Evolutionary conservation across 2,888 invertebrate genomes (phyloP).

Genomic region (Hypolimnas misippus): DNA sequence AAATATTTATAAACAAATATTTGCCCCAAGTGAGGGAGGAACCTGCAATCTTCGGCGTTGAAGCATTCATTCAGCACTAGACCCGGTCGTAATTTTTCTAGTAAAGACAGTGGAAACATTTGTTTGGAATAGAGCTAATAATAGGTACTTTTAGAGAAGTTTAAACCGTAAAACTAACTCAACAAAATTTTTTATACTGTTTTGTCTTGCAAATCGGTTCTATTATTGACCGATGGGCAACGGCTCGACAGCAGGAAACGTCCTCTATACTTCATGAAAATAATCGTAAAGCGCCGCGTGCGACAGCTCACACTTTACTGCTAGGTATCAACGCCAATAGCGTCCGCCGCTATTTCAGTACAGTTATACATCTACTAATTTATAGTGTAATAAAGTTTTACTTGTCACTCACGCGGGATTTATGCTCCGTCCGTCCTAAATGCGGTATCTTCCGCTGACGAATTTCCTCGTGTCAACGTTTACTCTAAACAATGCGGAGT

Average conservation of each 20-base stretch:
- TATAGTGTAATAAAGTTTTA: slow-evolving; percentile 80
- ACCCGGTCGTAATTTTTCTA: too few species aligned
- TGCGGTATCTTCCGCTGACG: slow-evolving; percentile 81
- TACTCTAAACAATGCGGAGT: slow-evolving; percentile 64
- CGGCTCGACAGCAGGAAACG: slow-evolving; percentile 25
- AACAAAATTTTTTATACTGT: not conserved
- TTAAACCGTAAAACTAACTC: not conserved
- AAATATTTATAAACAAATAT: too few species aligned
- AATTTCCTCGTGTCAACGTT: slow-evolving; percentile 79
- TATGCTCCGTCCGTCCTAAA: slow-evolving; percentile 75
- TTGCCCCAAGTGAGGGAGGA: too few species aligned
- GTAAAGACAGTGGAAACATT: too few species aligned
- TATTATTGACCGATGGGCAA: slow-evolving; percentile 16
- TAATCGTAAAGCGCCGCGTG: slow-evolving; percentile 63
- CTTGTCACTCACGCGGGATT: slow-evolving; percentile 80
- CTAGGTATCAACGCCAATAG: slow-evolving; percentile 71
- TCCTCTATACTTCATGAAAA: slow-evolving; percentile 27
- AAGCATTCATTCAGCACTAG: too few species aligned
- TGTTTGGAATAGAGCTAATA: too few species aligned
- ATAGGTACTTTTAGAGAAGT: too few species aligned
- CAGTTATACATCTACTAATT: slow-evolving; percentile 74
- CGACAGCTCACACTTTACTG: slow-evolving; percentile 74
- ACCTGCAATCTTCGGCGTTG: too few species aligned
- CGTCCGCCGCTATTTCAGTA: slow-evolving; percentile 68
- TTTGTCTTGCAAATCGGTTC: not conserved